Conservation (phyloP, 2,888 invertebrate species). For the Panorpa germanica region DNA sequence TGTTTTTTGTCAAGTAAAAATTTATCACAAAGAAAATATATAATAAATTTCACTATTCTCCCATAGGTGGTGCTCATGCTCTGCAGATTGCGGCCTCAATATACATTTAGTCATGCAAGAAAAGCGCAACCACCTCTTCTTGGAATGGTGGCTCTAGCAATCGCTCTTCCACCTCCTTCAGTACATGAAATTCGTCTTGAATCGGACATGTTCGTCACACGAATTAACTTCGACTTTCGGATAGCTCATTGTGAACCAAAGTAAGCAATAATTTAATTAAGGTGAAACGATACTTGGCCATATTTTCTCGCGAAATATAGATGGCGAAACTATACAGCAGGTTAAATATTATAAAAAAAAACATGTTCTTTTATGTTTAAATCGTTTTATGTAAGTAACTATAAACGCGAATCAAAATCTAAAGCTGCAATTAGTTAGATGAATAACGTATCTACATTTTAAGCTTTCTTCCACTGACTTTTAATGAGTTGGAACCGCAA, state of each 20-base stretch:
- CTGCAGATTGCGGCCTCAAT: slow-evolving; percentile 81
- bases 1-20: too few species aligned
- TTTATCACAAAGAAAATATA: neutral
- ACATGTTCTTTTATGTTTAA: too few species aligned
- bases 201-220: slow-evolving; percentile 90
- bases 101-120: slow-evolving; percentile 77
- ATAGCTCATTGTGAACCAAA: slow-evolving; percentile 95
- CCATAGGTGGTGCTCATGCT: slow-evolving; percentile 90
- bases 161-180: slow-evolving; percentile 90
- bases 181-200: slow-evolving; percentile 93
- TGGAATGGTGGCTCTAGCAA: slow-evolving; percentile 89
- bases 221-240: slow-evolving; percentile 89
- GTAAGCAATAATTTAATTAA: slow-evolving; percentile 34
- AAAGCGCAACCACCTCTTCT: slow-evolving; percentile 73
- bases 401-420: too few species aligned
- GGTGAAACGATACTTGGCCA: too few species aligned
- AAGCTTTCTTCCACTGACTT: too few species aligned
- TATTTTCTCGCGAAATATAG: too few species aligned
- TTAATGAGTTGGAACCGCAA: too few species aligned
- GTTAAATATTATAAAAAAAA: too few species aligned
- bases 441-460: too few species aligned
- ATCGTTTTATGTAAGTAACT: too few species aligned
- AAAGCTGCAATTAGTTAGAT: too few species aligned
- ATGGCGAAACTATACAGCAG: too few species aligned
- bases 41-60: slow-evolving; percentile 14